phyloP scores from a whole-genome alignment of 2,888 invertebrate species.

The Alcis repandata region DNA sequence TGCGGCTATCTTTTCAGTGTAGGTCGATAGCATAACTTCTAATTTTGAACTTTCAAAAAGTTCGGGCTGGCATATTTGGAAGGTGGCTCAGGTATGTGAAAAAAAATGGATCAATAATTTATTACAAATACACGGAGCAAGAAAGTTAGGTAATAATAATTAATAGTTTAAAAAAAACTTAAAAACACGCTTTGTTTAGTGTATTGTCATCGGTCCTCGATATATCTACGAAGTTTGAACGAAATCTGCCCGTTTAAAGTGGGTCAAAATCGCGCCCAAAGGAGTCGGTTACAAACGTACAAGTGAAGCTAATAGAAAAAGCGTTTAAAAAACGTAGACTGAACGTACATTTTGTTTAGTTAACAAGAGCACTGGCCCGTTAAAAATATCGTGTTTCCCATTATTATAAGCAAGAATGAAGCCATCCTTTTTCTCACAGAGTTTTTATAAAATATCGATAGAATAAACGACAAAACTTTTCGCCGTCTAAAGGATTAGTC shows the following conservation, averaged over 20 bases:
- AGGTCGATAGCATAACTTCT: not conserved
- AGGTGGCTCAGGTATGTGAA: no score
- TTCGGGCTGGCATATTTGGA: no score
- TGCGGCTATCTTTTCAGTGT: not conserved
- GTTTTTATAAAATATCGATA: conserved; percentile 15
- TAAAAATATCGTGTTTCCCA: not conserved
- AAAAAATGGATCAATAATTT: no score
- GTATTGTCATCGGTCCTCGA: no score
- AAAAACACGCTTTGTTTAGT: no score
- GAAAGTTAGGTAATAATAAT: not conserved
- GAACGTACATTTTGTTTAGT: not conserved
- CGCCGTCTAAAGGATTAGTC: conserved; percentile 46
- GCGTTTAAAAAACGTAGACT: not conserved
- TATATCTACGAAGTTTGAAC: no score
- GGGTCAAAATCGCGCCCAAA: no score
- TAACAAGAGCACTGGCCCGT: not conserved
- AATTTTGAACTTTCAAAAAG: not conserved
- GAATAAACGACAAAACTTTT: conserved; percentile 38
- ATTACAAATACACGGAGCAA: not conserved
- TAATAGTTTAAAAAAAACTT: no score
- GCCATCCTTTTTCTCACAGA: conserved; percentile 3
- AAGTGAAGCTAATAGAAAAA: no score
- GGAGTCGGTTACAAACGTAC: no score
- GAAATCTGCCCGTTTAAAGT: no score
- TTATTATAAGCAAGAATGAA: not conserved